Evolutionary conservation across 2,113 vertebrate species (phyloP).

Genomic region (Lepus timidus): DNA sequence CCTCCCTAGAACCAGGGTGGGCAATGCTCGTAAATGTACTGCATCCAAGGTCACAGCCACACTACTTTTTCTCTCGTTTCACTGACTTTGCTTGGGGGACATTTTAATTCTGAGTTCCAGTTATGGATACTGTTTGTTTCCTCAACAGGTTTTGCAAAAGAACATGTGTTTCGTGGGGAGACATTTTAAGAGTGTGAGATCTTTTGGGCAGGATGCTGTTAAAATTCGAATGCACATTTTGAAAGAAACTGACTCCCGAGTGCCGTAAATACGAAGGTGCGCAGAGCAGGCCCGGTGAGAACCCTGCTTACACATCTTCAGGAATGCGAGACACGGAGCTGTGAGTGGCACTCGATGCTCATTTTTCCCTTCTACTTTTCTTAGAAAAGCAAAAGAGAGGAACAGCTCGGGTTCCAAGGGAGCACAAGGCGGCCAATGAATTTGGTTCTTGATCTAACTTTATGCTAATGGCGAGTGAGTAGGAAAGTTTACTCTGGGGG

Average conservation of each 20-base stretch:
- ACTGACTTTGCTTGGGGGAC: neutral
- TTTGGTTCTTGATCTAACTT: slow-evolving; percentile 86
- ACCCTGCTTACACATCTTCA: slow-evolving; percentile 75
- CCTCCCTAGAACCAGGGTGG: neutral
- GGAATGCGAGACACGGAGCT: slow-evolving; percentile 80
- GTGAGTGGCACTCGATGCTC: slow-evolving; percentile 79
- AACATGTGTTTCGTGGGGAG: slow-evolving; percentile 15
- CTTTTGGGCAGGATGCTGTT: neutral
- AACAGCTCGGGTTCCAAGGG: slow-evolving; percentile 86
- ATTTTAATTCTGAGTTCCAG: slow-evolving; percentile 60
- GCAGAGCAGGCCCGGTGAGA: slow-evolving; percentile 68
- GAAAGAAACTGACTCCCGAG: slow-evolving; percentile 63
- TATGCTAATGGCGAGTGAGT: slow-evolving; percentile 86
- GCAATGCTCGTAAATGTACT: neutral
- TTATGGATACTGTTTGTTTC: neutral
- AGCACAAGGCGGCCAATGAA: slow-evolving; percentile 88
- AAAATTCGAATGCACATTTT: neutral
- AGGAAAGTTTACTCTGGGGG: slow-evolving; percentile 85
- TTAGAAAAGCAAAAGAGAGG: slow-evolving; percentile 87
- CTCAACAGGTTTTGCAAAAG: neutral
- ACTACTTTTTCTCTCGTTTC: neutral
- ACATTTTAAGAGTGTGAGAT: neutral
- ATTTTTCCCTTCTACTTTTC: slow-evolving; percentile 84
- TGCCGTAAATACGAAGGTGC: slow-evolving; percentile 46
- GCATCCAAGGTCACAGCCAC: neutral